Evolutionary conservation across 2,113 vertebrate species (phyloP).

Genomic region (Tapirus terrestris): DNA sequence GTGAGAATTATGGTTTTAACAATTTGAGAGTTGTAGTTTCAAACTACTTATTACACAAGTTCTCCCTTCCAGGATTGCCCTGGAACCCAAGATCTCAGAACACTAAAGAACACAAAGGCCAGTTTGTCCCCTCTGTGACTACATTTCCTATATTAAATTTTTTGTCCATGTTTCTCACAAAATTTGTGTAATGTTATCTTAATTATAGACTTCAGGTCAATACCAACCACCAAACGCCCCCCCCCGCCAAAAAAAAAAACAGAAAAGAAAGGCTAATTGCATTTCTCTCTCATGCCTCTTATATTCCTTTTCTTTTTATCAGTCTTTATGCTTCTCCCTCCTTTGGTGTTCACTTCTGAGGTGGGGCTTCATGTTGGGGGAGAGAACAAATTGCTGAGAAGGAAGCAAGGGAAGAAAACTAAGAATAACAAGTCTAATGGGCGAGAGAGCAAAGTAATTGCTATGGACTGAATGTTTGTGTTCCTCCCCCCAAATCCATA

Average conservation of each 20-base stretch:
- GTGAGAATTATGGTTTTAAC: neutral
- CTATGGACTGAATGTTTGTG: neutral
- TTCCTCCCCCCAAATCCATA: neutral
- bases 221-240: neutral
- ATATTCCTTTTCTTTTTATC: neutral
- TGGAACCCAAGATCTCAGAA: neutral
- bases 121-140: neutral
- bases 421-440: neutral
- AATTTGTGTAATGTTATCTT: neutral
- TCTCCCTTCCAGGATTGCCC: neutral
- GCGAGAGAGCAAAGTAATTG: neutral
- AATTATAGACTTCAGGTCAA: neutral
- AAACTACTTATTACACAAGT: neutral
- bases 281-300: neutral
- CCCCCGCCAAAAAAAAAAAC: neutral
- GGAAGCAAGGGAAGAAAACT: neutral
- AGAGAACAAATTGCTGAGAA: neutral
- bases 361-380: neutral
- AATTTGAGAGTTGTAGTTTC: neutral
- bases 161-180: neutral
- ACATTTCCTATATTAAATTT: neutral
- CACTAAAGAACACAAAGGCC: neutral
- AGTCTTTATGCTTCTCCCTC: neutral
- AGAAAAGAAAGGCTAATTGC: neutral
- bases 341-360: neutral